Conservation (phyloP, 2,113 vertebrate species). For the Leuciscus idus region DNA sequence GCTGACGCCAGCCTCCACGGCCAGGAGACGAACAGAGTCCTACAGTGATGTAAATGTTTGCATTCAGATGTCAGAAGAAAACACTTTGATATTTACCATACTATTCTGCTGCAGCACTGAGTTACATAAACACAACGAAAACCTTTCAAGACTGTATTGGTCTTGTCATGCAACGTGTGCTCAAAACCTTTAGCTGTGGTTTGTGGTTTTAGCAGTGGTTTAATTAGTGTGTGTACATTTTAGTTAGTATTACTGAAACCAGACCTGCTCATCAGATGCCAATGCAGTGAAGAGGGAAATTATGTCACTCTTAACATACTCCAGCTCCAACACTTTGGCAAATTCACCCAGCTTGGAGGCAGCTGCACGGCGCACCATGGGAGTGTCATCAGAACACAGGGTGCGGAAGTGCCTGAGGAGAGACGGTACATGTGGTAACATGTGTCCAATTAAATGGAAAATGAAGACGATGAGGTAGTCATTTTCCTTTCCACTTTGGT, state of each 20-base stretch:
- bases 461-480: neutral
- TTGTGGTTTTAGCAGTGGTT: neutral
- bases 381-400: constrained; percentile 89
- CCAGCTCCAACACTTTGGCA: constrained; percentile 89
- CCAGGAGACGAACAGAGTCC: constrained; percentile 88
- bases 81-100: constrained; percentile 4
- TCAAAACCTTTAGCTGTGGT: neutral
- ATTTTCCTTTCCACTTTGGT: neutral
- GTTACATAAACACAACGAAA: constrained; percentile 28
- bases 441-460: neutral
- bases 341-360: constrained; percentile 91
- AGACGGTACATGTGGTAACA: neutral
- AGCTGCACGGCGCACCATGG: constrained; percentile 90
- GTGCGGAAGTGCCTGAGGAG: constrained; percentile 84
- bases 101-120: neutral
- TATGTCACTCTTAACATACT: constrained; percentile 90
- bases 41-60: constrained; percentile 52
- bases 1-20: constrained; percentile 89
- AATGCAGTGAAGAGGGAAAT: constrained; percentile 89
- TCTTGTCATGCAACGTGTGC: neutral
- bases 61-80: constrained; percentile 14
- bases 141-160: neutral
- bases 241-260: neutral
- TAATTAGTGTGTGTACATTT: neutral
- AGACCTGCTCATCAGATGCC: constrained; percentile 91